Evolutionary conservation across 2,797 vertebrate species (phyloP), one percentile per base, ranked within the genome.

Genomic region (Semotilus atromaculatus): DNA sequence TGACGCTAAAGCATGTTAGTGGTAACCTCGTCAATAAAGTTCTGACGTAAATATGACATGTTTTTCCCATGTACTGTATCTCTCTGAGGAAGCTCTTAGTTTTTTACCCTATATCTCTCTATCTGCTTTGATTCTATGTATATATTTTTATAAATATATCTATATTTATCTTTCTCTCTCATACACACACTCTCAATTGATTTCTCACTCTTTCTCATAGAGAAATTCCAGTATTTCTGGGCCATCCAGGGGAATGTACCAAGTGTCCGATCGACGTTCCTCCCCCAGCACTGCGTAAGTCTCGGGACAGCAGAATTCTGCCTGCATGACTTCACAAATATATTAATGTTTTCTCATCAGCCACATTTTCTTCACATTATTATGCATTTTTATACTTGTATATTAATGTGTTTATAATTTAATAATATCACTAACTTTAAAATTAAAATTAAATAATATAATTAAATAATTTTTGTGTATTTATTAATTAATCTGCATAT

Each of bases 201-300:
- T 81, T 48, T 62, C 14, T 73, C 45, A 85, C 9, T 89, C 11
- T 90, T 40, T 86, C 3, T 67, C 85, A 6, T 91, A 96, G 95
- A 96, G 95, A 90, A 95, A 95, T 91, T 94, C 94, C 85, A 95
- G 95, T 88, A 87, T 95, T 86, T 95, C 95, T 36, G 94, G 95
- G 10, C 93, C 92, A 84, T 95, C 95, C 7, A 92, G 95, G 77
- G 96, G 95, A 45, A 94, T 96, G 94, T 95, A 96, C 93, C 95
- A 95, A 88, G 95, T 95, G 74, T 96, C 95, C 0, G 95, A 96
- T 11, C 91, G 94, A 40, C 95, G 94, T 5, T 96, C 95, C 5
- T 96, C 95, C 9, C 95, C 95, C 83, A 96, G 95, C 91, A 95
- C 95, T 38, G 95, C 94, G 96, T 96, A 90, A 89, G 95, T 91